A percentile compares a stretch with the other conserved stretches of the same genome.
These are phyloP conservation scores for Odontesthes bonariensis DNA, from an alignment of 2,113 vertebrate species.

Conservation along the genomic window DNA sequence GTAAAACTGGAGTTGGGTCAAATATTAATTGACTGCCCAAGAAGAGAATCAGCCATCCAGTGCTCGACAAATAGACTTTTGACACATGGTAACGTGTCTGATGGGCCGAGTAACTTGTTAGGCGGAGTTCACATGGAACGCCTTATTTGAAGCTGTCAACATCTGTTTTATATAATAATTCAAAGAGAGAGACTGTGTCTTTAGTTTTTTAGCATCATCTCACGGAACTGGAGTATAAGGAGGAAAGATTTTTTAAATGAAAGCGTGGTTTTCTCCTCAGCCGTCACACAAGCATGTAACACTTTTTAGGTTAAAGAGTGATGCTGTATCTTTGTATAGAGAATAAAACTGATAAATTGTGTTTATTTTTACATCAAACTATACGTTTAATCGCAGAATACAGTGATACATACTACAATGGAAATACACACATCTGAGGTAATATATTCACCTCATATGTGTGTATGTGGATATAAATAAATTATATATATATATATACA, in stretches of 20 bases:
- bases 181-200: too few relatives aligned
- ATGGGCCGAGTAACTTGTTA: background rate
- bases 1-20: conserved; percentile 33
- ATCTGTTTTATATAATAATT: background rate
- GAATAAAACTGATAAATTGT: too few relatives aligned
- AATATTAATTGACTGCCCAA: conserved; percentile 11
- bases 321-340: too few relatives aligned
- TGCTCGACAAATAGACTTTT: background rate
- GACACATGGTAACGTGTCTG: background rate
- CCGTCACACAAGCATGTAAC: background rate
- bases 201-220: too few relatives aligned
- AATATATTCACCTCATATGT: too few relatives aligned
- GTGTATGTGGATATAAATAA: background rate
- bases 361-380: too few relatives aligned
- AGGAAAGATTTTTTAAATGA: too few relatives aligned
- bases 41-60: conserved; percentile 24
- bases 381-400: too few relatives aligned
- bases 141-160: background rate
- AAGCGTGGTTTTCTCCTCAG: too few relatives aligned
- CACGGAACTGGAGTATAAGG: too few relatives aligned
- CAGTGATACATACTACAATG: too few relatives aligned
- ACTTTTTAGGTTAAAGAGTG: background rate
- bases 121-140: background rate
- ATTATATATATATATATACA: background rate
- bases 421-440: too few relatives aligned